Percentiles rank a stretch among this genome's conserved stretches.
Conservation (phyloP, 2,113 vertebrate genomes). For the Anser cygnoides region DNA sequence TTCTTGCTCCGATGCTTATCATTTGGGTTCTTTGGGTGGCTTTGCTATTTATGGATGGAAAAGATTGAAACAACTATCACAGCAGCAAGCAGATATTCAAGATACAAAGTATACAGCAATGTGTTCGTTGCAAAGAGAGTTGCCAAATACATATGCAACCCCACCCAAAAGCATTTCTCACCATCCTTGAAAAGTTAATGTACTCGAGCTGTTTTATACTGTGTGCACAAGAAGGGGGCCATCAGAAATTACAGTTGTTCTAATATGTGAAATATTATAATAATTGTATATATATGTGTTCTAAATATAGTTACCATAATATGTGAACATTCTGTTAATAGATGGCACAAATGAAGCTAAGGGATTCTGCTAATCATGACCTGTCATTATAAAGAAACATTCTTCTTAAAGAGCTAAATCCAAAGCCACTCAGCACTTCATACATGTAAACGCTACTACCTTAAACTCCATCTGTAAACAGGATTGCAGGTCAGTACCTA, state of each 20-base stretch:
- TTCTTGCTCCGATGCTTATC: slow-evolving; percentile 97
- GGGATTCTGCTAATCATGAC: not conserved
- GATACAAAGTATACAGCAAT: not conserved
- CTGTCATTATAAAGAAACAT: not conserved
- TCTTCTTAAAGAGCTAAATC: not conserved
- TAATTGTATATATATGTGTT: too few species aligned
- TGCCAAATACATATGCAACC: not conserved
- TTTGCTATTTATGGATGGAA: slow-evolving; percentile 82
- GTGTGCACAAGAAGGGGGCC: not conserved
- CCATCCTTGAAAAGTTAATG: not conserved
- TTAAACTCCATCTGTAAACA: not conserved
- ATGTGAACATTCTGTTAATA: not conserved
- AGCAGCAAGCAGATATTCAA: not conserved
- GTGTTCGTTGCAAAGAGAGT: not conserved
- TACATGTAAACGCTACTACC: not conserved
- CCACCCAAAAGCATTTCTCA: not conserved
- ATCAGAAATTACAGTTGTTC: not conserved
- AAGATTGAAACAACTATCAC: not conserved
- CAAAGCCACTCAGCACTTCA: not conserved
- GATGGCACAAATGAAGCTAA: not conserved
- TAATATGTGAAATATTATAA: too few species aligned
- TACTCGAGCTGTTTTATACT: not conserved
- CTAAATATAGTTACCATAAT: too few species aligned
- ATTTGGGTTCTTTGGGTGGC: slow-evolving; percentile 87
- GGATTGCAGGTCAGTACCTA: not conserved